phyloP scores from a whole-genome alignment of 2,888 invertebrate species.

The Melanostoma mellinum region DNA sequence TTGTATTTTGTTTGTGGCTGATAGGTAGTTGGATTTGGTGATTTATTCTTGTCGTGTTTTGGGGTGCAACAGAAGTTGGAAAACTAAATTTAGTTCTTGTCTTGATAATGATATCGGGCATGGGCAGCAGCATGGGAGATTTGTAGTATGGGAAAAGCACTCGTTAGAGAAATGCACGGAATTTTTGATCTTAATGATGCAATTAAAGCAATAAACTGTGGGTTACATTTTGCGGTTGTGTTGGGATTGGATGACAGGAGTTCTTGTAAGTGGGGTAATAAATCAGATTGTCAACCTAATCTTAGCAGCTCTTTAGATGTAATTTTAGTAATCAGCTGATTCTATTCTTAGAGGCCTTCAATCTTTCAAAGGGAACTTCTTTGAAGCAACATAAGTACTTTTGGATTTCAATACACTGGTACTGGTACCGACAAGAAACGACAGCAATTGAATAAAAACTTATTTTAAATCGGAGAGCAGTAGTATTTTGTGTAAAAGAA shows the following conservation, averaged over 20 bases:
- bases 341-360: too few species aligned
- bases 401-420: too few species aligned
- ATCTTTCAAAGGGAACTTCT: too few species aligned
- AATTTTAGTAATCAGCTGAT: too few species aligned
- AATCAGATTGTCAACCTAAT: too few species aligned
- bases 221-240: not conserved
- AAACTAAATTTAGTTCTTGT: constrained; percentile 18
- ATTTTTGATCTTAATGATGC: not conserved
- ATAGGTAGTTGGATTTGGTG: constrained; percentile 36
- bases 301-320: too few species aligned
- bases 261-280: too few species aligned
- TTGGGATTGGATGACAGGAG: not conserved
- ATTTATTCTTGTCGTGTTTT: constrained; percentile 46
- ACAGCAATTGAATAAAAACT: too few species aligned
- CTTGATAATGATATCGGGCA: not conserved
- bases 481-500: too few species aligned
- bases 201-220: constrained; percentile 1
- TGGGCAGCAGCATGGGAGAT: not conserved
- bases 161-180: constrained; percentile 13
- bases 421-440: too few species aligned
- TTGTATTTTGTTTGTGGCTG: not conserved
- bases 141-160: constrained; percentile 31
- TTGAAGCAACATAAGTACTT: too few species aligned
- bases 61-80: not conserved
- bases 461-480: too few species aligned